Conservation (phyloP, 2,888 invertebrate species). For the Sicus ferrugineus region DNA sequence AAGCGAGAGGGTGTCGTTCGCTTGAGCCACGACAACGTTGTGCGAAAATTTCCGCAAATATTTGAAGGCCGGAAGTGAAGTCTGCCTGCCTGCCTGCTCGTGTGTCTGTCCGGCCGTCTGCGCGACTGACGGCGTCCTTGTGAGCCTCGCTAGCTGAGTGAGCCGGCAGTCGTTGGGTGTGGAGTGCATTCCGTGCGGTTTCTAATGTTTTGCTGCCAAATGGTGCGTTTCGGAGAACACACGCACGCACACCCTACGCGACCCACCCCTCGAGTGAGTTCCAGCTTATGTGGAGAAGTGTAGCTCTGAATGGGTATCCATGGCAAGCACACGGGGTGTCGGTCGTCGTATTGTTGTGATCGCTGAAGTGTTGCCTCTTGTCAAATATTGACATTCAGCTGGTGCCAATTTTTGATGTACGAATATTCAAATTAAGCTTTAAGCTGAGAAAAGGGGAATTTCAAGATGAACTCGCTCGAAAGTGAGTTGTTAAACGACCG, state of each 20-base stretch:
- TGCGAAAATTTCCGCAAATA: constrained; percentile 25
- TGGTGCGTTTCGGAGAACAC: constrained; percentile 41
- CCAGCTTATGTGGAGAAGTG: constrained; percentile 1
- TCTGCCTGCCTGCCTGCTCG: constrained; percentile 1
- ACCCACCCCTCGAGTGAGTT: not conserved
- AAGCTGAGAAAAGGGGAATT: too few relatives aligned
- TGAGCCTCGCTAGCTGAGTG: constrained; percentile 21
- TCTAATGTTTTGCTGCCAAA: constrained; percentile 45
- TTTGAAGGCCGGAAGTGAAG: constrained; percentile 22
- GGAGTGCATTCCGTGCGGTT: constrained; percentile 43
- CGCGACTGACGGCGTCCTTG: constrained; percentile 8
- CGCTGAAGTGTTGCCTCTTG: constrained; percentile 7
- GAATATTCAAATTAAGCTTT: not conserved
- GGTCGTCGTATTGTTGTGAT: constrained; percentile 1
- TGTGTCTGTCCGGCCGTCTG: constrained; percentile 11
- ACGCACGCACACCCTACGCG: not conserved
- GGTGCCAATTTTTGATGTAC: constrained; percentile 8
- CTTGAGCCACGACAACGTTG: not conserved
- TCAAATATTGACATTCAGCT: constrained; percentile 31
- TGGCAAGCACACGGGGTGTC: not conserved
- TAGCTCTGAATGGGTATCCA: constrained; percentile 23
- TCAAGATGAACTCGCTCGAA: too few relatives aligned
- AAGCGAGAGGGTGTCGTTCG: too few relatives aligned
- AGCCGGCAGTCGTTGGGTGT: too few relatives aligned
- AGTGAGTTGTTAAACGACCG: too few relatives aligned